phyloP scores from a whole-genome alignment of 2,888 invertebrate species.

The Pachydiplax longipennis region DNA sequence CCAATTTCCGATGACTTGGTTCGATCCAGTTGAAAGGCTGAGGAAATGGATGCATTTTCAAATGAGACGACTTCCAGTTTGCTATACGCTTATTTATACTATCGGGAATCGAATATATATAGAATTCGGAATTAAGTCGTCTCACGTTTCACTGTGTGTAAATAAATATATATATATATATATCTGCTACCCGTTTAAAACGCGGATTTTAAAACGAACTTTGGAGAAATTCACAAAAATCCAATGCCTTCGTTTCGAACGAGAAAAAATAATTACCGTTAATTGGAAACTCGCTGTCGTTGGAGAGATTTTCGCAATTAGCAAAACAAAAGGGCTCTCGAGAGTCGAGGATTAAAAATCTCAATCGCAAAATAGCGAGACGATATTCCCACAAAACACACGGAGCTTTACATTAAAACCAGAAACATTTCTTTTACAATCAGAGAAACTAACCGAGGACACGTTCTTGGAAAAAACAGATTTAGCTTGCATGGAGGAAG shows the following conservation, averaged over 20 bases:
- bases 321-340: not conserved
- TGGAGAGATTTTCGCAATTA: not conserved
- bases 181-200: too few species aligned
- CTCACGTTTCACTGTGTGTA: too few species aligned
- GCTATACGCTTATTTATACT: too few species aligned
- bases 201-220: too few species aligned
- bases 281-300: not conserved
- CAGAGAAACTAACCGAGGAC: slow-evolving; percentile 10
- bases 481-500: not conserved
- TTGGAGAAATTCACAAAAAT: not conserved
- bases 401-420: not conserved
- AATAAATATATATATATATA: too few species aligned
- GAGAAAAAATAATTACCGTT: not conserved
- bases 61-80: too few species aligned
- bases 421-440: slow-evolving; percentile 5
- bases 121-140: too few species aligned
- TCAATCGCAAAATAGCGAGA: not conserved
- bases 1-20: too few species aligned
- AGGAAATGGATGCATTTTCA: too few species aligned
- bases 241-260: not conserved
- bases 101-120: too few species aligned
- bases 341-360: not conserved
- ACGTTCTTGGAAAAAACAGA: slow-evolving; percentile 12
- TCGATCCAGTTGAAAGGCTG: too few species aligned
- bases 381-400: not conserved